Percentiles rank a stretch among this genome's conserved stretches.
phyloP scores from a whole-genome alignment of 2,797 vertebrate species.

The Simalia tracyae region DNA sequence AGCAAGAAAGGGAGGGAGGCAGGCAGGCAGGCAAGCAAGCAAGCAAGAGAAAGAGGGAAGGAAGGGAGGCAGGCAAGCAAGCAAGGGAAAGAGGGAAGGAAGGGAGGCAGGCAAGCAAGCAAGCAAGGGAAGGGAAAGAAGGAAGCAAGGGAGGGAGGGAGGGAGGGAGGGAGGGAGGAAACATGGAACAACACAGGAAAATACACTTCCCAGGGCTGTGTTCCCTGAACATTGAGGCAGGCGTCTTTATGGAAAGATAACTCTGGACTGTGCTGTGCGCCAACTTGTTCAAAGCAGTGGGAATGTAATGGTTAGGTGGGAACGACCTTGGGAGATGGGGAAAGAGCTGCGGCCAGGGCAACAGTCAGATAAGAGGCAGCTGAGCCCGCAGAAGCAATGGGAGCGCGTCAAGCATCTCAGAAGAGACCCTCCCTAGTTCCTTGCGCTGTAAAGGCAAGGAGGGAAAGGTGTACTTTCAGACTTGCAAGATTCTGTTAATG shows the following conservation, averaged over 20 bases:
- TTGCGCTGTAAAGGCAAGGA: not conserved
- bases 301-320: not conserved
- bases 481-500: not conserved
- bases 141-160: too few relatives aligned
- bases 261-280: not conserved
- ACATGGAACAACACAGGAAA: too few relatives aligned
- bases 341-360: not conserved
- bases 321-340: not conserved
- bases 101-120: too few relatives aligned
- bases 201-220: not conserved
- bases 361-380: not conserved
- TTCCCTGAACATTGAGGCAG: not conserved
- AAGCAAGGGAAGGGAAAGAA: too few relatives aligned
- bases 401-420: not conserved
- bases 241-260: not conserved
- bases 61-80: too few relatives aligned
- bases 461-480: not conserved
- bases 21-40: accelerated
- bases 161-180: too few relatives aligned
- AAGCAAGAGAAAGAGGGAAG: too few relatives aligned
- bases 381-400: not conserved
- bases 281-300: not conserved
- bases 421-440: not conserved
- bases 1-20: too few relatives aligned
- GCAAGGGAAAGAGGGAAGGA: too few relatives aligned